These are phyloP conservation scores for Bombycilla garrulus DNA, from an alignment of 2,113 vertebrate species.

Conservation along the genomic window DNA sequence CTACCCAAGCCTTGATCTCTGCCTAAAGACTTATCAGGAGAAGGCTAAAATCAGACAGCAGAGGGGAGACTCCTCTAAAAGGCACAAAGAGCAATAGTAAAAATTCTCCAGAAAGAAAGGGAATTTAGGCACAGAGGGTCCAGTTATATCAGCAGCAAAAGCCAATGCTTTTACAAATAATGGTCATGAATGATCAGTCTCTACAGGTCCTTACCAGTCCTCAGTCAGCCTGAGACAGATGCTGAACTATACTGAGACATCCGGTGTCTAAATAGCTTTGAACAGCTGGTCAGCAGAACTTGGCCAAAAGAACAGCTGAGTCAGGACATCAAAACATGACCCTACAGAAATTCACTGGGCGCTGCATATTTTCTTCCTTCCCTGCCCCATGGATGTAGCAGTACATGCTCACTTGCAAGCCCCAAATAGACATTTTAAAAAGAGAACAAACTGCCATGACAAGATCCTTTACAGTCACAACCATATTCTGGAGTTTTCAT, in stretches of 20 bases:
- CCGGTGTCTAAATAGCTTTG: not conserved
- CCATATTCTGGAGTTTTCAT: not conserved
- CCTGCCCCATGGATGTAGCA: not conserved
- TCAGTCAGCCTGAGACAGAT: not conserved
- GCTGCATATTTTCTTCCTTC: not conserved
- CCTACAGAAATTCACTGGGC: not conserved
- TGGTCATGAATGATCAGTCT: not conserved
- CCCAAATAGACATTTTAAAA: not conserved
- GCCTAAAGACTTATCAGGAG: not conserved
- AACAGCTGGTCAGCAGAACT: not conserved
- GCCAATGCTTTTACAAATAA: not conserved
- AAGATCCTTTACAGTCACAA: not conserved
- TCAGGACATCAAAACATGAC: not conserved
- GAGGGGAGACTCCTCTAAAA: not conserved
- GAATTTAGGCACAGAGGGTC: not conserved
- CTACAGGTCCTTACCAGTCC: not conserved
- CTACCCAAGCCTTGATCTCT: not conserved
- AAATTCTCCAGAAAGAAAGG: not conserved
- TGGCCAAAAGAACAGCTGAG: not conserved
- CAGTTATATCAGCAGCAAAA: not conserved
- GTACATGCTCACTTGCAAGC: not conserved
- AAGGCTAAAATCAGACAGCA: not conserved
- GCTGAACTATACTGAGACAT: not conserved
- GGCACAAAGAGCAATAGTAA: not conserved
- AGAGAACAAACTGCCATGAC: accelerated